Base-by-base conservation (phyloP, 2,888 invertebrate species). In the Criorhina ranunculi region DNA sequence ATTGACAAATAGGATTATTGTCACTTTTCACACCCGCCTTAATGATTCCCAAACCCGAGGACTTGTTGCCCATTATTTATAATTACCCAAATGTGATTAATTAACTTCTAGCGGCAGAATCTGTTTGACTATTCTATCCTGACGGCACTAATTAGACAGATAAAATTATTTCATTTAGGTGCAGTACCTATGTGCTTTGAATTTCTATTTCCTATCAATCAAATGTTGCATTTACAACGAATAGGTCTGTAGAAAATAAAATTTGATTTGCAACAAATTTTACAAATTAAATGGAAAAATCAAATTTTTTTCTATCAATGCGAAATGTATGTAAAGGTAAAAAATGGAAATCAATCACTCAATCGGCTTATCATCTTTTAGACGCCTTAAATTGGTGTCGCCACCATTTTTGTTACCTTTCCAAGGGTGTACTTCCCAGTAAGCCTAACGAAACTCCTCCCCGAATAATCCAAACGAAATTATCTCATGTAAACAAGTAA, bases 401-500 rank as follows among this genome's bases (percentile, higher is more conserved):
- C 66, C 66, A 66, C 66, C 66, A 76, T 76, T 57, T 60, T 62
- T 51, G 4, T 35, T 53, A 33, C 33, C 31, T 59, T n/a, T 8
- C 24, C 15, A 37, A 62, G 29, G 51, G 60, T 29, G 53, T 29
- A 31, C 31, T 19, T 19, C n/a, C 0, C 2, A 17, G 33, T 33
- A 35, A 11, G 12, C 8, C 12, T n/a, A n/a, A 42, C 42, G 53
- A 64, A 59, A 76, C 66, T 76, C 76, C 76, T 51, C 76, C 76
- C 67, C 51, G 15, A 60, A 60, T 17, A 49, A 46, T 57, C 59
- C 49, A 19, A 55, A 37, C 29, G 35, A 69, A 77, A 89, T 89
- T 90, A 90, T 90, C 91, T 90, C 88, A 79, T 89, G 90, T 91
- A 90, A 91, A 90, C 90, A 90, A 90, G 90, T 90, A 88, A 89